Conservation (phyloP, 2,113 vertebrate species). For the Euleptes europaea region DNA sequence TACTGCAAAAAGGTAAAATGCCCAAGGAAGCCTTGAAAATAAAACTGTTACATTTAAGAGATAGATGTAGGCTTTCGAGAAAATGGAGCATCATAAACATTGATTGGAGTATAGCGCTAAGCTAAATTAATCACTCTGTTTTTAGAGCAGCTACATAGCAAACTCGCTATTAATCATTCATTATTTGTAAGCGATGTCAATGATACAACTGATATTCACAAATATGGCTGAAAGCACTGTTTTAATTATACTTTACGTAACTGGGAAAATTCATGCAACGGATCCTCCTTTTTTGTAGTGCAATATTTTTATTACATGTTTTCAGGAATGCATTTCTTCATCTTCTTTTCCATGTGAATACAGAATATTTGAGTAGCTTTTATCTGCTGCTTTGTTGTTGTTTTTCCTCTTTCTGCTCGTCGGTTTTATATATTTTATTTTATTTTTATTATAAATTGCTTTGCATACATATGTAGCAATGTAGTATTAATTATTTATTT, state of each 20-base stretch:
- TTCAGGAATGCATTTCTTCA: no score
- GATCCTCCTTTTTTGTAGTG: no score
- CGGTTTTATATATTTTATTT: no score
- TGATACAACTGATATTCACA: constrained; percentile 43
- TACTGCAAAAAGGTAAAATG: constrained; percentile 52
- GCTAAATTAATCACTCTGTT: constrained; percentile 57
- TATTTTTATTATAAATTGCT: no score
- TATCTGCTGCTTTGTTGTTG: no score
- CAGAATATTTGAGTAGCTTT: no score
- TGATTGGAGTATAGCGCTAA: constrained; percentile 35
- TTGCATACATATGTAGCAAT: no score
- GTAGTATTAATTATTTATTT: no score
- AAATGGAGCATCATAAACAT: constrained; percentile 34
- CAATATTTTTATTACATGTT: no score
- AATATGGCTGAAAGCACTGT: constrained; percentile 43
- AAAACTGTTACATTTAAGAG: constrained; percentile 47
- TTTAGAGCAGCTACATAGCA: constrained; percentile 38
- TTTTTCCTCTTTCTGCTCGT: no score
- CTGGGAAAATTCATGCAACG: no score
- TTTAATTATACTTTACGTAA: constrained; percentile 52
- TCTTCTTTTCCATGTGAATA: no score
- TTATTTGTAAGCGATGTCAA: constrained; percentile 58
- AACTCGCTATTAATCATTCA: constrained; percentile 52
- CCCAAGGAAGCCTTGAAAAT: constrained; percentile 55
- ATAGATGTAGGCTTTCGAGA: constrained; percentile 34